Conservation (phyloP, 2,113 vertebrate species). For the Muntiacus reevesi region DNA sequence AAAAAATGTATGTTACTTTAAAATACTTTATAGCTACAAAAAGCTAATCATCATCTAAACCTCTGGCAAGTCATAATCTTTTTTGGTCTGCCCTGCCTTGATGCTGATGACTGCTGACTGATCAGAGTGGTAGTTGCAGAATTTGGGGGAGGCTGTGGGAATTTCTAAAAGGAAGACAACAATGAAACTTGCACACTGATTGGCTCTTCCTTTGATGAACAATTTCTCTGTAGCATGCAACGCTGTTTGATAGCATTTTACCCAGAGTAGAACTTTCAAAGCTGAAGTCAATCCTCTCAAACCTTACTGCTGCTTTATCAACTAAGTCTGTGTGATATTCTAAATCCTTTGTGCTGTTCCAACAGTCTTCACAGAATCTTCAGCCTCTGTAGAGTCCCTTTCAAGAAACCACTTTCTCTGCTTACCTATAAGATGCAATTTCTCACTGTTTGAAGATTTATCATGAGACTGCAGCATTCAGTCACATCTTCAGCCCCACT, state of each 20-base stretch:
- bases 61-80: background rate
- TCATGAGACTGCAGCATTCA: background rate
- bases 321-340: background rate
- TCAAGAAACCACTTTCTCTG: background rate
- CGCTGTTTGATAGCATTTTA: background rate
- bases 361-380: background rate
- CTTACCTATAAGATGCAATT: background rate
- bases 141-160: background rate
- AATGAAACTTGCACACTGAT: background rate
- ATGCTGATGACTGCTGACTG: background rate
- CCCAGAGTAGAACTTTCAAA: background rate
- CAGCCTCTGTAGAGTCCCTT: background rate
- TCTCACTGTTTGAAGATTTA: background rate
- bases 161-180: background rate
- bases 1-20: background rate
- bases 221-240: background rate
- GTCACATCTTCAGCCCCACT: background rate
- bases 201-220: background rate
- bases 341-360: background rate
- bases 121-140: background rate
- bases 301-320: background rate
- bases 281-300: background rate
- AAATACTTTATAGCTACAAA: background rate
- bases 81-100: background rate
- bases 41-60: background rate